phyloP scores from a whole-genome alignment of 2,888 invertebrate genomes.

The Zygothrica quintamaculata region DNA sequence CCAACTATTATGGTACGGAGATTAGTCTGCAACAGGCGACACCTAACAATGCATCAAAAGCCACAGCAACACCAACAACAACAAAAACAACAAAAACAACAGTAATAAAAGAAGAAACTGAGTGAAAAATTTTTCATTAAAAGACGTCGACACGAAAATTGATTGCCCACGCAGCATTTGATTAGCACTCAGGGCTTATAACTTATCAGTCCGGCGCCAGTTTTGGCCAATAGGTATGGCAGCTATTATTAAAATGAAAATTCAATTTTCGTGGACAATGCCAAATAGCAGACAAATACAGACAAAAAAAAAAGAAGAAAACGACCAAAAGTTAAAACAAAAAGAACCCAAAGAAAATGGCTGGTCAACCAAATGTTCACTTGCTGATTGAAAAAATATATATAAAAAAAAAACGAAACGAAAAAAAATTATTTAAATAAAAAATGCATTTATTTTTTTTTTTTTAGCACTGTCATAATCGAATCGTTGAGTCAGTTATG shows the following conservation, averaged over 20 bases:
- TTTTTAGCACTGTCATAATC: constrained; percentile 76
- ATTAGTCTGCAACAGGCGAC: constrained; percentile 40
- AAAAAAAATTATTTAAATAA: no score
- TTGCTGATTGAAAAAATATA: constrained; percentile 63
- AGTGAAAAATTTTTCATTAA: constrained; percentile 64
- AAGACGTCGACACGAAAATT: constrained; percentile 61
- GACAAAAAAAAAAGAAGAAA: constrained; percentile 2
- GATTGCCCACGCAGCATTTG: constrained; percentile 64
- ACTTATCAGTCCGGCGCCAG: constrained; percentile 61
- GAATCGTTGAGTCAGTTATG: constrained; percentile 60
- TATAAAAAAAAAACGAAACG: no score
- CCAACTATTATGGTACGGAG: constrained; percentile 1
- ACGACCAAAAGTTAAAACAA: background rate
- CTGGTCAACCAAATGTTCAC: constrained; percentile 43
- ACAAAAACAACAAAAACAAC: no score
- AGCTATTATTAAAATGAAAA: constrained; percentile 53
- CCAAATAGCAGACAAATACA: constrained; percentile 1
- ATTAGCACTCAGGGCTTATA: constrained; percentile 69
- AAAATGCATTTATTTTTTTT: constrained; percentile 60
- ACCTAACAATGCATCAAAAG: constrained; percentile 12
- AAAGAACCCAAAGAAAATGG: constrained; percentile 19
- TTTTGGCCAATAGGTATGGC: constrained; percentile 14
- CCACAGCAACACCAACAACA: constrained; percentile 20
- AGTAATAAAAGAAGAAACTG: no score
- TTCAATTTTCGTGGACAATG: constrained; percentile 69